Evolutionary conservation across 2,797 vertebrate species (phyloP).

Genomic region (Amphiprion clarkii): DNA sequence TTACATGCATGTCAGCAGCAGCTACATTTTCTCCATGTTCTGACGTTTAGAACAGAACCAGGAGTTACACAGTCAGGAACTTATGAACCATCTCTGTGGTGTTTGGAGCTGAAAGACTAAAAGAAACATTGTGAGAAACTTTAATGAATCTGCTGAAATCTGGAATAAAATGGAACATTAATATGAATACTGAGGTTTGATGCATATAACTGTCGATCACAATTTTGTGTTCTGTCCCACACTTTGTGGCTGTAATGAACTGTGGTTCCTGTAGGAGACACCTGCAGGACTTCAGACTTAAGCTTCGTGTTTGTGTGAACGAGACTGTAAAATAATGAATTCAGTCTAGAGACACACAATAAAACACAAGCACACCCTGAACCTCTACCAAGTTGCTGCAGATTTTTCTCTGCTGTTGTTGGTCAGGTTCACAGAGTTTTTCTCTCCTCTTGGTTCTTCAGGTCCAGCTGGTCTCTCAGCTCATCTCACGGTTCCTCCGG

Average conservation of each 20-base stretch:
- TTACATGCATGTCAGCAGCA: too few species aligned
- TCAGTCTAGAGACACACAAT: slow-evolving; percentile 18
- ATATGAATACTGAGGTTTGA: background rate
- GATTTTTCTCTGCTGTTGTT: slow-evolving; percentile 24
- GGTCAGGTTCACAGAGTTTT: too few species aligned
- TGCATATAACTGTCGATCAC: background rate
- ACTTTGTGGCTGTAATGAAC: slow-evolving; percentile 21
- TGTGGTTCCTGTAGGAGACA: slow-evolving; percentile 45
- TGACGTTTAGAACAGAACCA: too few species aligned
- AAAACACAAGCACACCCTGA: background rate
- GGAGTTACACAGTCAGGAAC: too few species aligned
- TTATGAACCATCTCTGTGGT: too few species aligned
- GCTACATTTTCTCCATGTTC: too few species aligned
- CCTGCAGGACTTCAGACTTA: slow-evolving; percentile 21
- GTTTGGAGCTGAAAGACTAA: too few species aligned
- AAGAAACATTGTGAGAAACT: too few species aligned
- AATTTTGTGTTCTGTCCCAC: background rate
- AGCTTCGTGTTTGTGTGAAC: slow-evolving; percentile 42
- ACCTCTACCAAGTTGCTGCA: slow-evolving; percentile 36
- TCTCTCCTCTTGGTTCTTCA: too few species aligned
- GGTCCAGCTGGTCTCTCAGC: too few species aligned
- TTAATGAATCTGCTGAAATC: too few species aligned
- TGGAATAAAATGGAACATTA: background rate
- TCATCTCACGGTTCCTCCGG: slow-evolving; percentile 17
- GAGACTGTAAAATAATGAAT: slow-evolving; percentile 45